Percentiles rank a stretch among this genome's conserved stretches.
Evolutionary conservation across 2,888 invertebrate genomes (phyloP).

Genomic region (Macaria liturata): DNA sequence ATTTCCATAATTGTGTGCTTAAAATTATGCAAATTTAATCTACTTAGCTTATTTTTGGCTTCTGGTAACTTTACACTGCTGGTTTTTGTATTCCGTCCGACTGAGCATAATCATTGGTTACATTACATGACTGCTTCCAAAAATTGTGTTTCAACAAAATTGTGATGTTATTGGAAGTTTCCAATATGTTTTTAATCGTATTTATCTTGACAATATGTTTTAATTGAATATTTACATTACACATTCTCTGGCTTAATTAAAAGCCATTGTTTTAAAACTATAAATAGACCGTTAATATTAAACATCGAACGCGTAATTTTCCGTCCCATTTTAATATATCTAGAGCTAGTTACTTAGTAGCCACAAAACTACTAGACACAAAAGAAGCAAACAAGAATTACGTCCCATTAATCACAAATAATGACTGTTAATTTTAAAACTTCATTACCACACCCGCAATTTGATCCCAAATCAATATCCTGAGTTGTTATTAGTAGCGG

Average conservation of each 20-base stretch:
- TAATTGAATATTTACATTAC: too few species aligned
- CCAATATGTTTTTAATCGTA: too few species aligned
- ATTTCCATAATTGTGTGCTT: conserved; percentile 51
- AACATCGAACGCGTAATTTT: too few species aligned
- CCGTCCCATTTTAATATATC: background rate
- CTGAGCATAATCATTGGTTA: conserved; percentile 3
- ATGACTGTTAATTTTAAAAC: conserved; percentile 32
- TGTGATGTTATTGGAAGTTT: too few species aligned
- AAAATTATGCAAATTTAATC: conserved; percentile 49
- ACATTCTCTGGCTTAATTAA: too few species aligned
- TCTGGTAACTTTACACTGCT: conserved; percentile 26
- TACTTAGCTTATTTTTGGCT: conserved; percentile 35
- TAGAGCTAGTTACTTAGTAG: conserved; percentile 1
- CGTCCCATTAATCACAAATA: conserved; percentile 28
- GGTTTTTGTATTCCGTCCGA: conserved; percentile 20
- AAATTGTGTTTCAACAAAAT: too few species aligned
- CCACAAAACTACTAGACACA: too few species aligned
- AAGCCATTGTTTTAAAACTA: too few species aligned
- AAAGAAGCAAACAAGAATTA: conserved; percentile 8
- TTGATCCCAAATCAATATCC: conserved; percentile 39
- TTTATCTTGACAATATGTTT: too few species aligned
- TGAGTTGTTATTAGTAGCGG: conserved; percentile 49
- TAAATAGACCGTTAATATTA: too few species aligned
- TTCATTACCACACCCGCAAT: conserved; percentile 32
- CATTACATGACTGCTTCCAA: conserved; percentile 3